phyloP scores from a whole-genome alignment of 2,797 vertebrate genomes.

The Anas capensis region DNA sequence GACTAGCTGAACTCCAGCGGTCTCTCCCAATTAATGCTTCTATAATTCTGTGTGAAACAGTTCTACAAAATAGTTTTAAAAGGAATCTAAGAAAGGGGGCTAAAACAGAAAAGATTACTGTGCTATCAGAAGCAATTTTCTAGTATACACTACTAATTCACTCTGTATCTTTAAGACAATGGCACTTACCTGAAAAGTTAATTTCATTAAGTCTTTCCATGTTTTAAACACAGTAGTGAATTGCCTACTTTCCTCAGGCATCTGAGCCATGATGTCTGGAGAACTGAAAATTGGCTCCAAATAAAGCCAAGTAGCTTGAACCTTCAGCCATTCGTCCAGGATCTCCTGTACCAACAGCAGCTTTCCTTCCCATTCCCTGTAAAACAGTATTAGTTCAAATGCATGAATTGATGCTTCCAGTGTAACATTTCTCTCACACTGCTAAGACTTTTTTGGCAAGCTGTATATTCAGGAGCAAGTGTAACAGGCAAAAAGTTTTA shows the following conservation, averaged over 20 bases:
- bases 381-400: not conserved
- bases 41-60: not conserved
- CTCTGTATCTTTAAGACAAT: not conserved
- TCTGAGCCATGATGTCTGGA: constrained; percentile 90
- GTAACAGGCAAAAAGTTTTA: not conserved
- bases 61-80: not conserved
- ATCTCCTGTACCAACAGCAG: constrained; percentile 89
- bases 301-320: constrained; percentile 90
- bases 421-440: not conserved
- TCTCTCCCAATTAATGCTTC: not conserved
- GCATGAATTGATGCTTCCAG: not conserved
- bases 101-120: not conserved
- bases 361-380: constrained; percentile 88
- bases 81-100: not conserved
- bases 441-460: not conserved
- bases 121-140: not conserved
- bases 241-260: constrained; percentile 88
- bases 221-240: constrained; percentile 88
- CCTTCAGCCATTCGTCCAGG: constrained; percentile 91
- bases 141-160: not conserved
- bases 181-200: constrained; percentile 80
- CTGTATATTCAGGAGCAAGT: not conserved
- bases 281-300: constrained; percentile 92
- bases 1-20: not conserved
- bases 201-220: constrained; percentile 88